These are phyloP conservation scores for Heteropelma amictum DNA, from an alignment of 2,888 invertebrate species.

Conservation along the genomic window DNA sequence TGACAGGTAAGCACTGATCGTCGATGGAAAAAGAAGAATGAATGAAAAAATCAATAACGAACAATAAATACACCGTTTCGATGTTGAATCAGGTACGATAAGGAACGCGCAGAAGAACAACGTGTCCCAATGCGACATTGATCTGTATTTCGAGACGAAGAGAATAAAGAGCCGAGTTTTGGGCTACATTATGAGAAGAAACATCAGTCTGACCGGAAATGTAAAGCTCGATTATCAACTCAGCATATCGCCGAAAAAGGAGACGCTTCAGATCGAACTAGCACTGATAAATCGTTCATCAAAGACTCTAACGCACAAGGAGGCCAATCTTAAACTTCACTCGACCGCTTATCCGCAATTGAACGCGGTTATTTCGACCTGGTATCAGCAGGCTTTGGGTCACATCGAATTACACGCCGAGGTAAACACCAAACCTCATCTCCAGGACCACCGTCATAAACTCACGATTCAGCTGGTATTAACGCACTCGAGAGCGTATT, in stretches of 20 bases:
- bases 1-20: conserved; percentile 80
- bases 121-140: conserved; percentile 87
- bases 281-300: conserved; percentile 80
- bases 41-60: background rate
- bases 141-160: conserved; percentile 88
- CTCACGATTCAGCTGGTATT: conserved; percentile 82
- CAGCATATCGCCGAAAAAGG: conserved; percentile 76
- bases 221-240: conserved; percentile 85
- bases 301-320: conserved; percentile 81
- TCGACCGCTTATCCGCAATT: conserved; percentile 87
- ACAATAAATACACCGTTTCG: background rate
- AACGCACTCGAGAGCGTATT: conserved; percentile 81
- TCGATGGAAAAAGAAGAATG: background rate
- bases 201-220: conserved; percentile 80
- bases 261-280: conserved; percentile 78
- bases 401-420: conserved; percentile 86
- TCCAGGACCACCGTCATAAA: conserved; percentile 81
- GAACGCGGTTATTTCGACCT: conserved; percentile 69
- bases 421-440: conserved; percentile 83
- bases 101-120: conserved; percentile 83
- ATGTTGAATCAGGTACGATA: conserved; percentile 80
- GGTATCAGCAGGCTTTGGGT: conserved; percentile 83
- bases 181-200: conserved; percentile 84
- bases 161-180: conserved; percentile 85
- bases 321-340: conserved; percentile 84